Conservation (phyloP, 2,888 invertebrate species). For the Patella depressa region DNA sequence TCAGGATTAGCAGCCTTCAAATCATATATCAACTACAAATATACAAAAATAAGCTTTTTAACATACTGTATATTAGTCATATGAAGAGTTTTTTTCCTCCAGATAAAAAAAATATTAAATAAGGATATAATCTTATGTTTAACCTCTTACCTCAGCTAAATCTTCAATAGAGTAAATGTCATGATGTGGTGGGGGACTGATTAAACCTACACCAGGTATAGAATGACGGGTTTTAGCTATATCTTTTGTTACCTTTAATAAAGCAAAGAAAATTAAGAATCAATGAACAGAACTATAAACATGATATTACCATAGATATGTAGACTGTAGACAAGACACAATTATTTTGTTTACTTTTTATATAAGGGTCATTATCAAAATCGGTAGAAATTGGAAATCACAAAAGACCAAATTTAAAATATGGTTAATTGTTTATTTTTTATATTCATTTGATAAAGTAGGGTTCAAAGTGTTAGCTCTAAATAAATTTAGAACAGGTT, state of each 20-base stretch:
- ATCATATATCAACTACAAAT: slow-evolving; percentile 94
- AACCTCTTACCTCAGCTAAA: slow-evolving; percentile 81
- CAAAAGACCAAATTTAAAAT: no score
- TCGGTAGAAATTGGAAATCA: no score
- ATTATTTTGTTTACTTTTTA: neutral
- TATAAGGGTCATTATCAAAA: no score
- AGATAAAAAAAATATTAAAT: no score
- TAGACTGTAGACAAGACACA: neutral
- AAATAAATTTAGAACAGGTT: no score
- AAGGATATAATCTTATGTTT: neutral
- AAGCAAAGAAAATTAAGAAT: neutral
- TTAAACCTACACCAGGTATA: slow-evolving; percentile 95
- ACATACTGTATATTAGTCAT: neutral
- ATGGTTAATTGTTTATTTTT: no score
- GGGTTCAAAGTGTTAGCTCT: no score
- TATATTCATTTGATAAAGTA: no score
- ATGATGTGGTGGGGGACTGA: slow-evolving; percentile 99
- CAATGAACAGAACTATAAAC: no score
- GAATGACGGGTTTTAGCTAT: slow-evolving; percentile 96
- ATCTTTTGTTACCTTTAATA: slow-evolving; percentile 86
- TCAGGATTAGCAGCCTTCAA: slow-evolving; percentile 96
- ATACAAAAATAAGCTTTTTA: slow-evolving; percentile 5
- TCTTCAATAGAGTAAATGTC: slow-evolving; percentile 99
- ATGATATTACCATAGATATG: no score
- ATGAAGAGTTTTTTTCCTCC: neutral